A percentile compares a stretch with the other conserved stretches of the same genome.
These are phyloP conservation scores for Ichneumoninae sp. DNA, from an alignment of 2,888 invertebrate genomes.

Conservation along the genomic window DNA sequence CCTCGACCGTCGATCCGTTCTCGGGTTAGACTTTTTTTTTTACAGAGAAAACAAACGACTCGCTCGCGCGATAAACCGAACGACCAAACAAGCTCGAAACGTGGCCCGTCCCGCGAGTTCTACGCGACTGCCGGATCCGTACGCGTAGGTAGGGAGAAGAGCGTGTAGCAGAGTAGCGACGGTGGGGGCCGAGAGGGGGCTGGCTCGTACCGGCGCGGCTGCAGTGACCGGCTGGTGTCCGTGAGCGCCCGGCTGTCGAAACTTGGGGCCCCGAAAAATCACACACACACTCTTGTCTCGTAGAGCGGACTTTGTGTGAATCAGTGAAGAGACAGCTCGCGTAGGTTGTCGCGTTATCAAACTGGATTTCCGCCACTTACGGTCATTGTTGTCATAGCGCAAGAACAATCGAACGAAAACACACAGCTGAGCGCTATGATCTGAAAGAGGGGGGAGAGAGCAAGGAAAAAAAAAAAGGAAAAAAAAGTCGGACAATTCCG, in stretches of 20 bases:
- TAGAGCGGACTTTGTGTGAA: conserved; percentile 26
- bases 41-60: no score
- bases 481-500: background rate
- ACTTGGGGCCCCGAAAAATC: conserved; percentile 68
- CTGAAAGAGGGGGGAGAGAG: conserved; percentile 14
- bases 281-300: conserved; percentile 51
- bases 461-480: background rate
- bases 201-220: conserved; percentile 74
- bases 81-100: background rate
- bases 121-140: conserved; percentile 2
- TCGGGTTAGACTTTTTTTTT: no score
- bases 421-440: conserved; percentile 20
- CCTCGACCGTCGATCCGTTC: no score
- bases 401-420: background rate
- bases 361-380: conserved; percentile 23
- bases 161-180: conserved; percentile 57
- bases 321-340: conserved; percentile 25
- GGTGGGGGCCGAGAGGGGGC: conserved; percentile 57
- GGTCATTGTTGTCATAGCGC: conserved; percentile 29
- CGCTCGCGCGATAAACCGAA: background rate
- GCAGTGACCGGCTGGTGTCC: conserved; percentile 80
- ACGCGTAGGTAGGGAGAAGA: conserved; percentile 36
- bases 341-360: conserved; percentile 43
- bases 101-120: background rate
- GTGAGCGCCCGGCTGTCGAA: conserved; percentile 73